Percentiles rank a stretch among this genome's conserved stretches.
Evolutionary conservation across 2,797 vertebrate species (phyloP).

Genomic region (Tokudaia muenninki): DNA sequence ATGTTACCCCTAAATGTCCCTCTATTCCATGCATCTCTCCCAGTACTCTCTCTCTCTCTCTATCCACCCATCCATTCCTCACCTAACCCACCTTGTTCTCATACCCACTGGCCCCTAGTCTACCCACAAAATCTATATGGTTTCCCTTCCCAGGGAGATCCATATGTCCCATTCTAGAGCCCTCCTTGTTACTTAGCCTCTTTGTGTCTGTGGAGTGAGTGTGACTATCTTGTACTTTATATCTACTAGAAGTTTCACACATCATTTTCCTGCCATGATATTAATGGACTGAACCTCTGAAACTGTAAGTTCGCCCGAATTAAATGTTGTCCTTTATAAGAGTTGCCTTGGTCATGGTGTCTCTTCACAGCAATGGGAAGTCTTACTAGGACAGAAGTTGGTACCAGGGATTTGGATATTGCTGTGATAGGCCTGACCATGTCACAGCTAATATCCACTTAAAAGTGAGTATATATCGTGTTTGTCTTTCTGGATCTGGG

Average conservation of each 20-base stretch:
- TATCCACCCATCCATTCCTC: neutral
- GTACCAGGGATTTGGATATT: no score
- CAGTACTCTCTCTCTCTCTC: neutral
- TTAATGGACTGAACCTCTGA: no score
- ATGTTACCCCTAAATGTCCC: neutral
- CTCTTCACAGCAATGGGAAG: no score
- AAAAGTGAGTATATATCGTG: neutral
- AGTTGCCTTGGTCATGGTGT: no score
- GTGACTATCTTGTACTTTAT: neutral
- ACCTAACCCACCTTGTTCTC: neutral
- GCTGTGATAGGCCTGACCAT: no score
- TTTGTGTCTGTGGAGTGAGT: neutral
- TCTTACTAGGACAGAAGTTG: no score
- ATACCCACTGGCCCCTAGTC: neutral
- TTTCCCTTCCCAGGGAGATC: neutral
- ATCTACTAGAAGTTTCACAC: no score
- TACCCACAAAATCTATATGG: neutral
- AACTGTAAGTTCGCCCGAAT: no score
- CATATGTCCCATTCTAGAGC: neutral
- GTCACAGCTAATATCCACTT: neutral
- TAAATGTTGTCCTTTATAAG: no score
- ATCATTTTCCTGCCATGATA: no score
- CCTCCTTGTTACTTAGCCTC: neutral
- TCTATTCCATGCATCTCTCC: neutral
- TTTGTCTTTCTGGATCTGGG: neutral